Percentiles rank a stretch among this genome's conserved stretches.
Conservation (phyloP, 2,113 vertebrate species). For the Oreotrochilus melanogaster region DNA sequence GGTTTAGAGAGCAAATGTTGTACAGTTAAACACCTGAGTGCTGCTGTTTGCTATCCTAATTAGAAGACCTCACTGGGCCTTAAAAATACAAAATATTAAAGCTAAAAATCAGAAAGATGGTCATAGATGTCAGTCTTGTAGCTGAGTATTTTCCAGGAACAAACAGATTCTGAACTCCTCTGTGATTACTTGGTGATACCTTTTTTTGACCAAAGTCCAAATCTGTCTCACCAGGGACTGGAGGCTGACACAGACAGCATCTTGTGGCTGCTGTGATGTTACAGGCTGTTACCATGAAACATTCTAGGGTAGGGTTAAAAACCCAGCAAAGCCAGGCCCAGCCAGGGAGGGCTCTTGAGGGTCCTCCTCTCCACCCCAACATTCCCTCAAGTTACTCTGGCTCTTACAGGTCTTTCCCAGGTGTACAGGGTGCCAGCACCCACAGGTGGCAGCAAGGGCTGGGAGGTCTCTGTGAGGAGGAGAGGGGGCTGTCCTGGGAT, state of each 20-base stretch:
- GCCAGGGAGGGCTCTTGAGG: accelerated
- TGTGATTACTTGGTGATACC: background rate
- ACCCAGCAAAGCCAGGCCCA: accelerated
- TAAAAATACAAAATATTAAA: background rate
- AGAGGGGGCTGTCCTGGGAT: background rate
- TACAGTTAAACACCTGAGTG: background rate
- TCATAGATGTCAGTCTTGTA: background rate
- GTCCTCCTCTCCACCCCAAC: background rate
- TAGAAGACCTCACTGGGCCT: background rate
- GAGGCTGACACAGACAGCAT: background rate
- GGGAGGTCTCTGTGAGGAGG: background rate
- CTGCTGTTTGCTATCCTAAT: background rate
- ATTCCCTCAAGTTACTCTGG: background rate
- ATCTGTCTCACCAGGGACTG: background rate
- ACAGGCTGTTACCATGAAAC: background rate
- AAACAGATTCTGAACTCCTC: background rate
- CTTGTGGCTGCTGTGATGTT: background rate
- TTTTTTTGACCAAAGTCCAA: background rate
- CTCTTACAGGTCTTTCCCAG: background rate
- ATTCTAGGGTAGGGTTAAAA: background rate
- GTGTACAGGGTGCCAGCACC: accelerated
- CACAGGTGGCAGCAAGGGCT: background rate
- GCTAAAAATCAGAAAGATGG: background rate
- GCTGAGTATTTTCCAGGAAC: background rate
- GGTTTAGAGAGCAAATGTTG: background rate